Base-by-base conservation (phyloP, 1,140 invertebrate genomes). In the Anthonomus grandis region DNA sequence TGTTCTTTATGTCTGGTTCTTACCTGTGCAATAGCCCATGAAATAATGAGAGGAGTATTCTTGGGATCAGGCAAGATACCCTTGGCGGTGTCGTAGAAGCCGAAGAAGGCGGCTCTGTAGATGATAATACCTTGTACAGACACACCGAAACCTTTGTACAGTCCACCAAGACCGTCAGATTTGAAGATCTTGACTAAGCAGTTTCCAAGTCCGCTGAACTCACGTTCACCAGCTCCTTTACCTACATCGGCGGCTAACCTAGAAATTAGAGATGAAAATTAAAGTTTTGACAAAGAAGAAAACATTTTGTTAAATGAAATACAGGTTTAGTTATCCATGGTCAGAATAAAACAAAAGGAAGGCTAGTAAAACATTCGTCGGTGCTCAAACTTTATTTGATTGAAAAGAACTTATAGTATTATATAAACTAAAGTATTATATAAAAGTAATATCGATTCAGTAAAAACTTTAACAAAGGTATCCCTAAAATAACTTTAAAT, bases 21-120 rank as follows among this genome's bases (percentile, higher is more conserved):
- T 70, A 86, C 85, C 81, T 86, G 85, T 73, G 90, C 91, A 70
- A 95, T 91, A 69, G 83, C 76, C 85, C 89, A 94, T 18, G 87
- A 89, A 41, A 87, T 69, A 21, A 89, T 57, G 67, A 94, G 75
- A 55, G 85, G 83, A 57, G 89, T 89, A 67, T 90, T 88, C 75
- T 89, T 88, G 5, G 86, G 83, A 61, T 93, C 86, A 8, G 91
- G 85, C 49, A 95, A 70, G 80, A 95, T 88, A 61, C 87, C 91
- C 74, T 92, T 91, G 59, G 90, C 86, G 51, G 92, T 95, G 73
- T 96, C 93, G 69, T 89, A 96, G 76, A 92, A 89, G 62, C 93
- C 93, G 70, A 96, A 96, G 79, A 94, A 96, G 42, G 90, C 87
- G 15, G 91, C 93, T 74, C 92, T 81, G 72, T 90, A 91, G 71